These are phyloP conservation scores for Calliscelio sp. DNA, from an alignment of 2,888 invertebrate species.

Conservation along the genomic window DNA sequence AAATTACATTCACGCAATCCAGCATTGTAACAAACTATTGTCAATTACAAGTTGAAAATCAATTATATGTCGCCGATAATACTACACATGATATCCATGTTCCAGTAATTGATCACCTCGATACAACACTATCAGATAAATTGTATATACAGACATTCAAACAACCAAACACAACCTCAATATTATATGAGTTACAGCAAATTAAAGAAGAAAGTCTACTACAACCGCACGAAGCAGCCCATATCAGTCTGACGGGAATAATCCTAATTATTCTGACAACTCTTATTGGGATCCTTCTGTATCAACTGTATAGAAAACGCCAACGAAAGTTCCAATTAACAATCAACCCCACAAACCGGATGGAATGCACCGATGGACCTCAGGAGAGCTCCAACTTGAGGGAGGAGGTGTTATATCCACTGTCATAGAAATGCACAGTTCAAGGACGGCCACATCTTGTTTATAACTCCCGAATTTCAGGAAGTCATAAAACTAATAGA, in stretches of 20 bases:
- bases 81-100: background rate
- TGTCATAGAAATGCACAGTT: background rate
- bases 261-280: background rate
- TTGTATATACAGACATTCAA: background rate
- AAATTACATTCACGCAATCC: background rate
- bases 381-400: conserved; percentile 22
- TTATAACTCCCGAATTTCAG: background rate
- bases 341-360: background rate
- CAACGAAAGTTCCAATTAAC: background rate
- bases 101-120: background rate
- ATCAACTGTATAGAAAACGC: background rate
- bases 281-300: background rate
- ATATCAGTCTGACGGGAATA: background rate
- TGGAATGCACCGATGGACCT: conserved; percentile 5
- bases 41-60: background rate
- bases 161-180: background rate
- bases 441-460: background rate
- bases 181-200: background rate
- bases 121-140: background rate
- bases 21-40: conserved; percentile 7
- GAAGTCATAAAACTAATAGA: conserved; percentile 1
- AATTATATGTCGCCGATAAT: background rate
- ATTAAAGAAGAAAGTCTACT: background rate
- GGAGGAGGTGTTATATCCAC: conserved; percentile 20
- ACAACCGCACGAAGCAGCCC: background rate